These are phyloP conservation scores for Cydia pomonella DNA, from an alignment of 1,140 invertebrate genomes.

Conservation along the genomic window DNA sequence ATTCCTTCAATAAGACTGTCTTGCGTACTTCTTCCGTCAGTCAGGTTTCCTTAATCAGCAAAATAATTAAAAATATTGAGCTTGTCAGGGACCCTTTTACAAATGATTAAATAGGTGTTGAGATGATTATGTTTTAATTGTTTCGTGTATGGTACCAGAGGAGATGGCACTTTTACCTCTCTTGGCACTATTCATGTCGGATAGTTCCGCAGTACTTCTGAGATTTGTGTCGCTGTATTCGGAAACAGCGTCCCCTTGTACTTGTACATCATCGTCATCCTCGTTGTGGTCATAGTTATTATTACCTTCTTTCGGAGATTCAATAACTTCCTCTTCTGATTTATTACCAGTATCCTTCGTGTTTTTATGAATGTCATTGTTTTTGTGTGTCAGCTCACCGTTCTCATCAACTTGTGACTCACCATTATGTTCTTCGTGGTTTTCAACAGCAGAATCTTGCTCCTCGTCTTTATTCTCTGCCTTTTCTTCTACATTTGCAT, in stretches of 20 bases:
- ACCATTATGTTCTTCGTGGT: conserved; percentile 42
- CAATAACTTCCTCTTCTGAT: conserved; percentile 45
- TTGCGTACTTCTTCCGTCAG: conserved; percentile 67
- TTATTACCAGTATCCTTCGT: conserved; percentile 29
- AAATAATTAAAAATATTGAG: conserved; percentile 79
- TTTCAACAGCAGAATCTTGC: conserved; percentile 35
- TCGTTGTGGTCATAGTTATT: conserved; percentile 60
- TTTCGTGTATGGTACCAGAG: conserved; percentile 69
- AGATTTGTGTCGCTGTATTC: conserved; percentile 72
- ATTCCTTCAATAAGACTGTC: conserved; percentile 83
- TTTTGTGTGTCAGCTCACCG: conserved; percentile 38
- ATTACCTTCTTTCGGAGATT: conserved; percentile 62
- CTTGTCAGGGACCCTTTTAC: conserved; percentile 71
- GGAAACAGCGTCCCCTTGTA: conserved; percentile 66
- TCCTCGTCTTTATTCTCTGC: conserved; percentile 35
- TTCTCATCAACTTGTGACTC: conserved; percentile 37
- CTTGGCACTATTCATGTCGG: conserved; percentile 69
- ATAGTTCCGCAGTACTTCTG: conserved; percentile 61
- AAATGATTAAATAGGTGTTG: conserved; percentile 53
- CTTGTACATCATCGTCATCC: conserved; percentile 75
- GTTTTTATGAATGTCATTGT: conserved; percentile 39
- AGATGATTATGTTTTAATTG: conserved; percentile 62
- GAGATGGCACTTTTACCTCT: conserved; percentile 66
- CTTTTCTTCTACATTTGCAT: conserved; percentile 33
- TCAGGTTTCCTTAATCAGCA: conserved; percentile 76